Base-by-base conservation (phyloP, 2,888 invertebrate genomes). In the Brachyptera putata region DNA sequence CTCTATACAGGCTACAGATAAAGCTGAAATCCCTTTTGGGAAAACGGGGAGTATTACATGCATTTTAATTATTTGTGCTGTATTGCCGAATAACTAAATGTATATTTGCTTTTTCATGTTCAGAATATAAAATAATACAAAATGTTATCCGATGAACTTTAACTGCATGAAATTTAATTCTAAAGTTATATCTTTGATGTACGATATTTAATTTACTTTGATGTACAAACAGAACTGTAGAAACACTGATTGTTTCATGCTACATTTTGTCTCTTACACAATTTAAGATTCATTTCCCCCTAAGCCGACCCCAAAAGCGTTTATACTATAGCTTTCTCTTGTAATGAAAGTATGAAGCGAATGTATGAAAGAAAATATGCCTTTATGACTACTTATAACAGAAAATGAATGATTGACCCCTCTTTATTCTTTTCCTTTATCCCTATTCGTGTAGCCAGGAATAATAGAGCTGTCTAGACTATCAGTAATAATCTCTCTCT, bases 61-160 rank as follows among this genome's bases (percentile, higher is more conserved):
- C 36, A 34, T 53, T 53, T 36, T 53, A 53, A 53, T 53, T 53
- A 53, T 53, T 53, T 53, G 34, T 14, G 34, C 36, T 53, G 36
- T 53, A 30, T 30, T 11, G 5, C 22, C 22, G 46, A 22, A 18
- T n/a, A 21, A 24, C 22, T 21, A 22, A 46, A 46, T 7, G 16
- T n/a, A 46, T 22, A 22, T 21, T 46, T 46, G 21, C n/a, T n/a
- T 36, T 53, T 53, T 53, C 18, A 36, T 53, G 34, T 7, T 11
- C 11, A 30, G 5, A 30, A 7, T 30, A 30, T 30, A 11, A 30
- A 30, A 30, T 30, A 30, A 5, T 11, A 11, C 7, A 30, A 7
- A 30, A 30, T 30, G 7, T 30, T 11, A 11, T 30, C 30, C 7
- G 30, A 7, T 7, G 11, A 11, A 7, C 30, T 30, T 30, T 7